Base-by-base conservation (phyloP, 2,113 vertebrate species). In the Ploceus nigricollis region DNA sequence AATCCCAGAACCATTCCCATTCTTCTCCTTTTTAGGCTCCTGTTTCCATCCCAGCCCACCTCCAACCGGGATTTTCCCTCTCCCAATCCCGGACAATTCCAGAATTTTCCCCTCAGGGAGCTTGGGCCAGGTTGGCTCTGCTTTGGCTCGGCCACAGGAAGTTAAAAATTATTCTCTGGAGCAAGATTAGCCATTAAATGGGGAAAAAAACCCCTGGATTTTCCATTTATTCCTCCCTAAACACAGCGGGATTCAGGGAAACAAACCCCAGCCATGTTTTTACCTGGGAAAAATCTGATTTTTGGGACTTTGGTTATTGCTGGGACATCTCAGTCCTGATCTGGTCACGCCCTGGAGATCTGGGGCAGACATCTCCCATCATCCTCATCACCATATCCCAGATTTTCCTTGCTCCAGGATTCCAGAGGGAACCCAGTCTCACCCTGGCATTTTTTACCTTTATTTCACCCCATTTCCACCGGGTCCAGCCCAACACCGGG, bases 91-190 rank as follows among this genome's bases (percentile, higher is more conserved):
- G 22, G 35, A 22, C 17, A 8, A 27, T n/a, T 53, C 48, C 86
- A 60, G 23, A 50, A 5, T 33, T 89, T 89, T 87, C 68, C 39
- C 30, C 65, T 45, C 22, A 1, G 0, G 18, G 31, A 51, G 54
- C 12, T 70, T 1, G 2, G 58, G 30, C 44, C 16, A 11, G 51
- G 7, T 20, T 11, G 7, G 22, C 39, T 71, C 21, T 11, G 4
- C 44, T 50, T 39, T 19, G 42, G 31, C 69, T 70, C 7, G 0
- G 31, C 3, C 2, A 35, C 44, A 24, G 39, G 40, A 14, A 93
- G 92, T 96, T 96, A 93, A 96, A 90, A 60, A 86, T 93, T 83
- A 83, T 12, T 72, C n/a, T 39, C 1, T 42, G 27, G 31, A 44
- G 14, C 40, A 40, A n/a, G 23, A 64, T 93, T 90, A 92, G 40